A percentile compares a stretch with the other conserved stretches of the same genome.
phyloP scores from a whole-genome alignment of 2,888 invertebrate genomes.

The Pseudococcus viburni region DNA sequence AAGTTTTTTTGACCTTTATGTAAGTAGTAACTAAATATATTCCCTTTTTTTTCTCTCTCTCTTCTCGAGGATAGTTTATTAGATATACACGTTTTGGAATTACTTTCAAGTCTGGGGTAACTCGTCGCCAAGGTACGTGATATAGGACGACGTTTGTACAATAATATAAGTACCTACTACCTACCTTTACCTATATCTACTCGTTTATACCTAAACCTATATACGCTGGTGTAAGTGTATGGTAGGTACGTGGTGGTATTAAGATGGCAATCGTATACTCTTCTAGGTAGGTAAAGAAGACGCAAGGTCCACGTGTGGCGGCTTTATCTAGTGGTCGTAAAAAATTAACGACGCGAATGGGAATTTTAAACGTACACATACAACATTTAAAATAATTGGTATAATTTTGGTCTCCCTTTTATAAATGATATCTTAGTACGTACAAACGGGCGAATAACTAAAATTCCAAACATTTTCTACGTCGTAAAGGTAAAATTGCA shows the following conservation, averaged over 20 bases:
- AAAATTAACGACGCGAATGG: conserved; percentile 58
- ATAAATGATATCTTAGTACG: conserved; percentile 51
- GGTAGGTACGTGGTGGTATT: not conserved
- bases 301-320: conserved; percentile 37
- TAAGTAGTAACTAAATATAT: not conserved
- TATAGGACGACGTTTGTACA: too few relatives aligned
- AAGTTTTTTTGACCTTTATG: conserved; percentile 3
- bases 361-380: conserved; percentile 50
- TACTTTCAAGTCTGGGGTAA: not conserved
- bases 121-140: not conserved
- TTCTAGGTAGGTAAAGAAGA: not conserved
- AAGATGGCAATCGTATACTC: not conserved
- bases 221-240: too few relatives aligned
- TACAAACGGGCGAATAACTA: conserved; percentile 61
- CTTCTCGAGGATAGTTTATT: not conserved
- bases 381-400: conserved; percentile 60
- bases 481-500: conserved; percentile 66
- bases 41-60: not conserved
- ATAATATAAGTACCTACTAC: not conserved
- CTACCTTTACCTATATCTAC: too few relatives aligned
- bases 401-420: conserved; percentile 58
- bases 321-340: conserved; percentile 32
- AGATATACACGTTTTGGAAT: not conserved
- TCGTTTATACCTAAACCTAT: too few relatives aligned
- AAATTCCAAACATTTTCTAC: conserved; percentile 65